Evolutionary conservation across 2,888 invertebrate species (phyloP).

Genomic region (Drosophila neotestacea): DNA sequence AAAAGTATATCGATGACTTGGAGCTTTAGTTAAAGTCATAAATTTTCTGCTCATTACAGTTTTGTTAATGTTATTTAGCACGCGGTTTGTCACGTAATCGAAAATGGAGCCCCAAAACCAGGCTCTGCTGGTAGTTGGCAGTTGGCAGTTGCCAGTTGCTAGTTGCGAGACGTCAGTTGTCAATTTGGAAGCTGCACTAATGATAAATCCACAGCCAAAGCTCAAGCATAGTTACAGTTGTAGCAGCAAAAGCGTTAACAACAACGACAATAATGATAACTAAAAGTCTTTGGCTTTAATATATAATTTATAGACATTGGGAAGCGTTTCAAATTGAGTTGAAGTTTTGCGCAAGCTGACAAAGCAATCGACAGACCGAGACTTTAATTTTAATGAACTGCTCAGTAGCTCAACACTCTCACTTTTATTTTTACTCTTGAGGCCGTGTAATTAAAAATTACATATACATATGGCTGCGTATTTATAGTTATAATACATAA

Average conservation of each 20-base stretch:
- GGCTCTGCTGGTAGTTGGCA: not conserved
- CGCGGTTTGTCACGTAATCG: conserved; percentile 65
- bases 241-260: conserved; percentile 5
- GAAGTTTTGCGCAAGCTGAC: conserved; percentile 46
- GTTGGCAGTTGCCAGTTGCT: not conserved
- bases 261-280: conserved; percentile 38
- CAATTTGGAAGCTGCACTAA: conserved; percentile 48
- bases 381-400: conserved; percentile 57
- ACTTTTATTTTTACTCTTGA: conserved; percentile 45
- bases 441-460: conserved; percentile 54
- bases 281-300: conserved; percentile 36
- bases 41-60: conserved; percentile 57
- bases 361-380: conserved; percentile 47
- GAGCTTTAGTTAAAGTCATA: conserved; percentile 44
- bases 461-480: conserved; percentile 9
- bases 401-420: conserved; percentile 53
- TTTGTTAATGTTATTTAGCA: conserved; percentile 60
- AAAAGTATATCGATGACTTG: conserved; percentile 49
- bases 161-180: conserved; percentile 7
- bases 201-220: conserved; percentile 30
- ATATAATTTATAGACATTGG: conserved; percentile 58
- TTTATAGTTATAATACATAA: conserved; percentile 32
- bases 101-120: conserved; percentile 43
- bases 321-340: conserved; percentile 64
- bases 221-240: conserved; percentile 16